These are phyloP conservation scores for Tortrix viridana DNA, from an alignment of 2,888 invertebrate genomes.

Conservation along the genomic window DNA sequence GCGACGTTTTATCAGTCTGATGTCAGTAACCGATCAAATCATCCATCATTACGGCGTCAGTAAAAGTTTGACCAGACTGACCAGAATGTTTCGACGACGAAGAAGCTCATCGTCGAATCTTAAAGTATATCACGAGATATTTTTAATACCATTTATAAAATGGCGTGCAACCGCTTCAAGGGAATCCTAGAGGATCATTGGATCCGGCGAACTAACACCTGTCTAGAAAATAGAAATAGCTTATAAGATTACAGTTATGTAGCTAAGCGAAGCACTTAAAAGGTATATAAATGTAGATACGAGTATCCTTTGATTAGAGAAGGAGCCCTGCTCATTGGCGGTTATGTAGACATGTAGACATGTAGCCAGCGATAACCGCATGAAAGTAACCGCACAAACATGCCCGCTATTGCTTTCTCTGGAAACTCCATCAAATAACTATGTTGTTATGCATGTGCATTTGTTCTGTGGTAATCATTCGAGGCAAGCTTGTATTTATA, in stretches of 20 bases:
- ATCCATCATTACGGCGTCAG: too few species aligned
- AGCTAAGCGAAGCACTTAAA: slow-evolving; percentile 37
- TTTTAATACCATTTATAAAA: too few species aligned
- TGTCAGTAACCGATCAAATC: too few species aligned
- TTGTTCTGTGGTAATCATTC: slow-evolving; percentile 6
- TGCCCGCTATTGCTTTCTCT: slow-evolving; percentile 65
- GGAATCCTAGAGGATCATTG: slow-evolving; percentile 17
- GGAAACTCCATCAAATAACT: slow-evolving; percentile 37
- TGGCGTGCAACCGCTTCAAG: too few species aligned
- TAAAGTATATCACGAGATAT: too few species aligned
- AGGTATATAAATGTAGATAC: slow-evolving; percentile 38
- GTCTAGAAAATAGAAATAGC: slow-evolving; percentile 19
- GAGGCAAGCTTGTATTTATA: too few species aligned
- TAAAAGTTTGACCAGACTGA: too few species aligned
- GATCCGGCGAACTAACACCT: slow-evolving; percentile 1
- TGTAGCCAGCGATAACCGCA: slow-evolving; percentile 60
- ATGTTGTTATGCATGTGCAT: slow-evolving; percentile 5
- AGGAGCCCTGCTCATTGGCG: slow-evolving; percentile 48
- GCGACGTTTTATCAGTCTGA: too few species aligned
- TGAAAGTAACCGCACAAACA: slow-evolving; percentile 63
- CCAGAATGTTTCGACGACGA: too few species aligned
- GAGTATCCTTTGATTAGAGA: slow-evolving; percentile 47
- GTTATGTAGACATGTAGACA: slow-evolving; percentile 57
- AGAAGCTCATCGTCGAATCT: too few species aligned
- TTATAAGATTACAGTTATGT: neutral